These are phyloP conservation scores for Aphis craccivora DNA, from an alignment of 1,140 invertebrate species.

Conservation along the genomic window DNA sequence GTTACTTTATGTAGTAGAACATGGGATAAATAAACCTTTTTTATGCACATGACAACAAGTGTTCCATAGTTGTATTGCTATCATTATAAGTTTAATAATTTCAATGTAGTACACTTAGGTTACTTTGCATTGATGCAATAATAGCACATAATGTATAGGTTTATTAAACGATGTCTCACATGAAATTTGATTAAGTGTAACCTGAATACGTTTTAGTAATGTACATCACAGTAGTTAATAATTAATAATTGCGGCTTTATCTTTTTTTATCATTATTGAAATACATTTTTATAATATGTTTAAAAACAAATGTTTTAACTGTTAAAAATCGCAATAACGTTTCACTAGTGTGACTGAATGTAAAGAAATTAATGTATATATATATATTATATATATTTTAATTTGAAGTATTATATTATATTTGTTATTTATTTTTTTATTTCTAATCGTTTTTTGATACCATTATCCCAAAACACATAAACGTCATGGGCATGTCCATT, in stretches of 20 bases:
- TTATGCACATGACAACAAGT: too few relatives aligned
- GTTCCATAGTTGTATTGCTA: too few relatives aligned
- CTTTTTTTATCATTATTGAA: too few relatives aligned
- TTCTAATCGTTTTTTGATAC: neutral
- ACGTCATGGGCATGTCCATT: neutral
- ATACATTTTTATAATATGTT: neutral
- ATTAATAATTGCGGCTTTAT: too few relatives aligned
- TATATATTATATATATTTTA: neutral
- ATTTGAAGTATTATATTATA: neutral
- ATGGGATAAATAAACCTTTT: too few relatives aligned
- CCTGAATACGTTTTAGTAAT: neutral
- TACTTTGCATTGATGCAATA: neutral
- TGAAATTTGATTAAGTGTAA: neutral
- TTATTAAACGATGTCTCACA: too few relatives aligned
- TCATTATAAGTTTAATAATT: too few relatives aligned
- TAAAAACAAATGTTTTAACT: neutral
- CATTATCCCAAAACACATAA: neutral
- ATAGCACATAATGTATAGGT: too few relatives aligned
- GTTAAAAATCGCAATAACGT: neutral
- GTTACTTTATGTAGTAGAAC: too few relatives aligned
- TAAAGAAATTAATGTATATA: neutral
- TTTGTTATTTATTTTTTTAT: neutral
- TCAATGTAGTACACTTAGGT: too few relatives aligned
- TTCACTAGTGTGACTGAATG: neutral
- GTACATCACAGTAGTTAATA: neutral